A percentile compares a stretch with the other conserved stretches of the same genome.
phyloP scores from a whole-genome alignment of 2,797 vertebrate genomes.

The Anguilla anguilla region DNA sequence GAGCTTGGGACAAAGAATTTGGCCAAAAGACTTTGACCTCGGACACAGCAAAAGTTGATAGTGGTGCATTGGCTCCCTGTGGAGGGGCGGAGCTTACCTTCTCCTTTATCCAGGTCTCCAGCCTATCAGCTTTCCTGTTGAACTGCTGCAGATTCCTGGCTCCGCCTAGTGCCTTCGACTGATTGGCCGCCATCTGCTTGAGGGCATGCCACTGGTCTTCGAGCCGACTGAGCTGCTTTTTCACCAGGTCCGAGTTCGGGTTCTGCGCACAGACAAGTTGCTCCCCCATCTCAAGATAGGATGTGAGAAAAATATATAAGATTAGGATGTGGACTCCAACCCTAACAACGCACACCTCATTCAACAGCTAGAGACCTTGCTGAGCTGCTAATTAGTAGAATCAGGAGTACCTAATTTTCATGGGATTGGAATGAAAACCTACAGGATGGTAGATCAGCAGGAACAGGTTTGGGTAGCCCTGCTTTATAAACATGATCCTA shows the following conservation, averaged over 20 bases:
- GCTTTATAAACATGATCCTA: no score
- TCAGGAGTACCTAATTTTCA: no score
- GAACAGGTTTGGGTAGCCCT: no score
- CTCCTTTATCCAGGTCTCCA: constrained; percentile 84
- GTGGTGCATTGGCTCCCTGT: neutral
- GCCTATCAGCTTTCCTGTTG: constrained; percentile 80
- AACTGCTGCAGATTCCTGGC: constrained; percentile 81
- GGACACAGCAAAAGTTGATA: neutral
- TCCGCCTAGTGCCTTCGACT: constrained; percentile 72
- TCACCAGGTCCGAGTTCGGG: constrained; percentile 71
- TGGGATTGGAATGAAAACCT: no score
- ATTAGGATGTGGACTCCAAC: neutral
- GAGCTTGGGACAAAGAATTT: neutral
- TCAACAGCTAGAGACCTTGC: no score
- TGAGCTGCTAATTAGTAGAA: no score
- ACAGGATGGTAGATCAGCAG: no score
- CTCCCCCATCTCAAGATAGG: constrained; percentile 76
- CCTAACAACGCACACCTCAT: no score
- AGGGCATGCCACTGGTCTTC: constrained; percentile 82
- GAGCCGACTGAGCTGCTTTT: constrained; percentile 77
- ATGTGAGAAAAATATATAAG: neutral
- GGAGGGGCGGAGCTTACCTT: constrained; percentile 66
- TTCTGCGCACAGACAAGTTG: constrained; percentile 74
- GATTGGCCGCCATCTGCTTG: constrained; percentile 77
- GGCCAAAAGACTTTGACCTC: neutral